A percentile compares a stretch with the other conserved stretches of the same genome.
phyloP scores from a whole-genome alignment of 2,113 vertebrate species.

The Stercorarius parasiticus region DNA sequence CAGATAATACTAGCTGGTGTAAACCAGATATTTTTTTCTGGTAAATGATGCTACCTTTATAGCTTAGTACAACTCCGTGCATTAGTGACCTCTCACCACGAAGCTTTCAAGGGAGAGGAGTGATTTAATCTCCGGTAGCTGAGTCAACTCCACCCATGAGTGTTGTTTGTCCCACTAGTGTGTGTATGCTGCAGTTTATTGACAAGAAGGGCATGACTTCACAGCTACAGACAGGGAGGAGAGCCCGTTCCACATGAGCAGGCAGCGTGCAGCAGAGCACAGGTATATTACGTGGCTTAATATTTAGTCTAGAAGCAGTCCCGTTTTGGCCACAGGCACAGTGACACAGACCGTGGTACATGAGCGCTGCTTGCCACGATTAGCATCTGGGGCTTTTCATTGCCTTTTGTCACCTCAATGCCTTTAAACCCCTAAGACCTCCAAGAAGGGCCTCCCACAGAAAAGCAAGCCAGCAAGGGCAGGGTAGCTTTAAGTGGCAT shows the following conservation, averaged over 20 bases:
- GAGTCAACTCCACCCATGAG: neutral
- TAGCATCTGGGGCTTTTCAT: rapidly evolving
- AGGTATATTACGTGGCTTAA: too few relatives aligned
- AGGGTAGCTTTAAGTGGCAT: neutral
- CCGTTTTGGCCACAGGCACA: neutral
- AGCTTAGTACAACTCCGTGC: neutral
- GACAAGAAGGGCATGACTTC: neutral
- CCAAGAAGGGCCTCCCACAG: neutral
- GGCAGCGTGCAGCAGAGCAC: neutral
- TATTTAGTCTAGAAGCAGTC: neutral
- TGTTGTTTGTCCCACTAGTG: neutral
- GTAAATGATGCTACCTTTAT: neutral
- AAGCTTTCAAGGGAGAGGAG: neutral
- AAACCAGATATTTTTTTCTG: neutral
- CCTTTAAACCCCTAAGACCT: neutral
- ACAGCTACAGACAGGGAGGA: neutral
- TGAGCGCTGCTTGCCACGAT: rapidly evolving
- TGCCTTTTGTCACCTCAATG: neutral
- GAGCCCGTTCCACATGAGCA: neutral
- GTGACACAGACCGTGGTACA: rapidly evolving
- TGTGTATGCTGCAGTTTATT: neutral
- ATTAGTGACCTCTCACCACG: neutral
- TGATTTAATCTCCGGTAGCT: neutral
- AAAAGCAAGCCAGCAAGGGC: neutral
- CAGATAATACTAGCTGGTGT: neutral